These are phyloP conservation scores for Halisarca cf. caerulea DNA, from an alignment of 37 sponge, comb jelly and placozoan species.

Conservation along the genomic window DNA sequence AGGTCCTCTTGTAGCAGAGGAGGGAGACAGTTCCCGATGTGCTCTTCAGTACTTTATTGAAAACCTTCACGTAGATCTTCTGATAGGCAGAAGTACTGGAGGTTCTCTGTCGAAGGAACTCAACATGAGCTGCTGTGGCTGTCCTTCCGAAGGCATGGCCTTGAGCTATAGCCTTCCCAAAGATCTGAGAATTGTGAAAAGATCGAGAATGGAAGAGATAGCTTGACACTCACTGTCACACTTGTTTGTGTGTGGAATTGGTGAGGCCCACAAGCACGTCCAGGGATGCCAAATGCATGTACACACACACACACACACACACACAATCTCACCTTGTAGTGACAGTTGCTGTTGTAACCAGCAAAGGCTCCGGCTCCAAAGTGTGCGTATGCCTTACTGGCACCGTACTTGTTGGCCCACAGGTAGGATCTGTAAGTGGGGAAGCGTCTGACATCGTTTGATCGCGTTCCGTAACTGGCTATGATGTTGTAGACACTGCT, in stretches of 20 bases:
- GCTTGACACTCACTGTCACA: background rate
- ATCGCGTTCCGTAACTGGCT: conserved; percentile 9
- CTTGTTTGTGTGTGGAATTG: background rate
- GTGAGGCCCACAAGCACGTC: too few species aligned
- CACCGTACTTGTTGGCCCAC: conserved; percentile 48
- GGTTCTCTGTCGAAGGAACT: background rate
- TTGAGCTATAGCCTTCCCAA: conserved; percentile 40
- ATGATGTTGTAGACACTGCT: conserved; percentile 37
- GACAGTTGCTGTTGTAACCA: background rate
- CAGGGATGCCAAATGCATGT: too few species aligned
- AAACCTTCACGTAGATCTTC: conserved; percentile 42
- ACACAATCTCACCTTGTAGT: background rate
- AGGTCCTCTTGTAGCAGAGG: too few species aligned
- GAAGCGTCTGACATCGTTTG: conserved; percentile 28
- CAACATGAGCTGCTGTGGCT: conserved; percentile 22
- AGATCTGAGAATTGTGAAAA: conserved; percentile 6
- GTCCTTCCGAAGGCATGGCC: conserved; percentile 53
- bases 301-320: too few species aligned
- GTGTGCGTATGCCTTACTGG: conserved; percentile 12
- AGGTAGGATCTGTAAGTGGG: conserved; percentile 53
- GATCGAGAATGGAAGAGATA: background rate
- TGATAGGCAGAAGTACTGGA: background rate
- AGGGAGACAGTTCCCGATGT: background rate
- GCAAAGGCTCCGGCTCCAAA: conserved; percentile 48
- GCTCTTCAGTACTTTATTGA: conserved; percentile 33